These are phyloP conservation scores for Rhinoderma darwinii DNA, from an alignment of 2,113 vertebrate genomes.

Conservation along the genomic window DNA sequence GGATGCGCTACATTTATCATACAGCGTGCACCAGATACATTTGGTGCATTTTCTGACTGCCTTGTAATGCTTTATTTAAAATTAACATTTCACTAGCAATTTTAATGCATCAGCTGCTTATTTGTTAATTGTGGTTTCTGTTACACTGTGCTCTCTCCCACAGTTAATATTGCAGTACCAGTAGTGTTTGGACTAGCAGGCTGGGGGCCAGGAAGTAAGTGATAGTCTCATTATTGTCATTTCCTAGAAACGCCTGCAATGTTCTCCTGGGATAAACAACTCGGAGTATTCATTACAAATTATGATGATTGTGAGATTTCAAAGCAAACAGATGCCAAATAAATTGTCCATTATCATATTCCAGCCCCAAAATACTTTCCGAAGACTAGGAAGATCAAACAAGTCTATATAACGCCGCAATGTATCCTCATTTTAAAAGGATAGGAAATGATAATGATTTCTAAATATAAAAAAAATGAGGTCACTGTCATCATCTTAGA, in stretches of 20 bases:
- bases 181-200: neutral
- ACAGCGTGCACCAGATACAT: too few relatives aligned
- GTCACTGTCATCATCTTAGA: constrained; percentile 13
- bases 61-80: neutral
- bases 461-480: constrained; percentile 40
- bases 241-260: neutral
- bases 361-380: constrained; percentile 3
- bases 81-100: neutral
- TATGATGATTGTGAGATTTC: neutral
- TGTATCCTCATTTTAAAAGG: neutral
- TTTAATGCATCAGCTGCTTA: neutral
- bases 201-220: neutral
- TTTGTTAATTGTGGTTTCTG: neutral
- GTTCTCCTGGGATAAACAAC: constrained; percentile 8
- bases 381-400: constrained; percentile 13
- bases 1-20: too few relatives aligned
- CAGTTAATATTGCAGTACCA: neutral
- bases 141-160: neutral
- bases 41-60: too few relatives aligned
- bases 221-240: neutral
- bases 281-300: neutral
- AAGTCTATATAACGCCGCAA: neutral
- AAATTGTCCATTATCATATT: constrained; percentile 9
- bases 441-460: constrained; percentile 34
- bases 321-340: neutral